phyloP scores from a whole-genome alignment of 2,797 vertebrate species.

The Rhinoraja longicauda region DNA sequence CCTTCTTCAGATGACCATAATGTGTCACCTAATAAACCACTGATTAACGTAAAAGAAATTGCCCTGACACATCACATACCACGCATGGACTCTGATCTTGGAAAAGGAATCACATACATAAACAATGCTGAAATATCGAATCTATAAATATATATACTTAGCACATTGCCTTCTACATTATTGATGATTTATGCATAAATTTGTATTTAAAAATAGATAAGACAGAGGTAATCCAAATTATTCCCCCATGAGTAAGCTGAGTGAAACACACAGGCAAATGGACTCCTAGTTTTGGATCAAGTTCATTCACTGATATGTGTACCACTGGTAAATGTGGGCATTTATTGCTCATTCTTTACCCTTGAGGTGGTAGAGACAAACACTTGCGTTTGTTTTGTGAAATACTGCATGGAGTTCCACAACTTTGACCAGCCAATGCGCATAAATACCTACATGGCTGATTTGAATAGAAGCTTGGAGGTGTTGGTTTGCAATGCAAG shows the following conservation, averaged over 20 bases:
- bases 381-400: background rate
- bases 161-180: background rate
- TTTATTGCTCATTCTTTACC: background rate
- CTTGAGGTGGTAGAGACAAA: background rate
- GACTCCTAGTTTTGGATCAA: background rate
- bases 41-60: background rate
- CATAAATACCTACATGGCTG: background rate
- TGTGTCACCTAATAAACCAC: background rate
- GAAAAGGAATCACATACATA: background rate
- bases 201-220: background rate
- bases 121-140: background rate
- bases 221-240: background rate
- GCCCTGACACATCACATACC: background rate
- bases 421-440: background rate
- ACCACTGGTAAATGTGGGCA: background rate
- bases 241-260: background rate
- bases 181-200: background rate
- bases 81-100: background rate
- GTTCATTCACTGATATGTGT: background rate
- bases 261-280: background rate
- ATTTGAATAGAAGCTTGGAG: background rate
- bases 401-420: background rate
- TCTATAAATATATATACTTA: background rate
- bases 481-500: background rate
- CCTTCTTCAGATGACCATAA: background rate